phyloP scores from a whole-genome alignment of 2,888 invertebrate genomes.

The Tenthredo livida region DNA sequence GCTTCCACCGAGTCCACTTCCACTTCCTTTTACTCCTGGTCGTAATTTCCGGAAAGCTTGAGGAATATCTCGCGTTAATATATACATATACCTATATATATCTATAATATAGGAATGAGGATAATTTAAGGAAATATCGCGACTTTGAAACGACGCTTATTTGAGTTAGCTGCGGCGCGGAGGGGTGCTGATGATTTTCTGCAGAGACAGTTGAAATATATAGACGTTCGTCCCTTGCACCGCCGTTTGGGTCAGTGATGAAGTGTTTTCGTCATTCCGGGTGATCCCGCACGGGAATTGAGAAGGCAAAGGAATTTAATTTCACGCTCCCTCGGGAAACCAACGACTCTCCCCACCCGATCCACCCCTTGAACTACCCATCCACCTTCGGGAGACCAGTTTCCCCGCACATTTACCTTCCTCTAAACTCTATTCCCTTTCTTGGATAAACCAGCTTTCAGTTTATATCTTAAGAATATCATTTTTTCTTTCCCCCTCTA shows the following conservation, averaged over 20 bases:
- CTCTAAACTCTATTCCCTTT: slow-evolving; percentile 24
- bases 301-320: slow-evolving; percentile 70
- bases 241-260: slow-evolving; percentile 57
- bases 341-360: slow-evolving; percentile 63
- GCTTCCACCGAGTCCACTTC: not conserved
- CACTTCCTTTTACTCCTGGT: not conserved
- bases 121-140: slow-evolving; percentile 27
- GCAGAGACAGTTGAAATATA: slow-evolving; percentile 52
- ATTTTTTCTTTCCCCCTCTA: not conserved
- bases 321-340: slow-evolving; percentile 68
- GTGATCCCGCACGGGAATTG: slow-evolving; percentile 54
- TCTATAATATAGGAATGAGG: not conserved
- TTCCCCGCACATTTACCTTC: slow-evolving; percentile 23
- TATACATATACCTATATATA: not conserved
- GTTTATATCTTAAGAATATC: not conserved
- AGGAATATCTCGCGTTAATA: not conserved
- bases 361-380: slow-evolving; percentile 55
- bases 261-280: slow-evolving; percentile 64
- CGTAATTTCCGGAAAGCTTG: slow-evolving; percentile 13
- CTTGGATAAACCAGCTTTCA: slow-evolving; percentile 17
- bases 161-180: not conserved
- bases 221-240: slow-evolving; percentile 47
- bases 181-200: slow-evolving; percentile 17
- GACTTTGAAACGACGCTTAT: slow-evolving; percentile 7
- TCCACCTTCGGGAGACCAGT: slow-evolving; percentile 17